phyloP scores from a whole-genome alignment of 2,888 invertebrate genomes.

The Myathropa florea region DNA sequence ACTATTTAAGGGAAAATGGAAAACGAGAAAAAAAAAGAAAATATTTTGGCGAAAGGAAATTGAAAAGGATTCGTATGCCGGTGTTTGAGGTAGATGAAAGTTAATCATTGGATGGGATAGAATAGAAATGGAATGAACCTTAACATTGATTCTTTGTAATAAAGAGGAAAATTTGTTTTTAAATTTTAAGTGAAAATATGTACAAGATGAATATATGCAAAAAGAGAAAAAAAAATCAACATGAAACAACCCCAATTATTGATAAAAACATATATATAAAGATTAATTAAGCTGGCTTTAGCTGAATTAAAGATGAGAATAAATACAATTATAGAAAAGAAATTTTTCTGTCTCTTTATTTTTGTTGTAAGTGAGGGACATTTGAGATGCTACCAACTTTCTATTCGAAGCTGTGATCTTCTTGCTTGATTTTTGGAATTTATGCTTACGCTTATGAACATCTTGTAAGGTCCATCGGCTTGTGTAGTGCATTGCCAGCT shows the following conservation, averaged over 20 bases:
- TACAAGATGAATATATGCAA: constrained; percentile 65
- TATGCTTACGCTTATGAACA: no score
- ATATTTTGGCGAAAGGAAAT: neutral
- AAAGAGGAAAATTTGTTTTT: constrained; percentile 43
- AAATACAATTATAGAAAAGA: constrained; percentile 63
- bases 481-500: no score
- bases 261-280: constrained; percentile 37
- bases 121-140: neutral
- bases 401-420: no score
- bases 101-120: neutral
- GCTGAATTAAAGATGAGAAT: constrained; percentile 65
- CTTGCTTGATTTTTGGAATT: no score
- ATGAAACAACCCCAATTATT: constrained; percentile 35
- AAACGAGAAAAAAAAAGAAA: neutral
- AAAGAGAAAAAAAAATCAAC: neutral
- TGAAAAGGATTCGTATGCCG: neutral
- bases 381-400: no score
- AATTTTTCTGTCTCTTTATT: neutral
- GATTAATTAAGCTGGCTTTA: constrained; percentile 63
- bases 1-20: constrained; percentile 37
- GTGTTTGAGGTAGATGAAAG: neutral
- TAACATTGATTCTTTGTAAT: constrained; percentile 38
- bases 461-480: no score
- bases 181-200: constrained; percentile 66
- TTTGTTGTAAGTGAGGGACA: no score